Percentiles rank a stretch among this genome's conserved stretches.
Evolutionary conservation across 1,140 invertebrate genomes (phyloP).

Genomic region (Heliothis subflexa): DNA sequence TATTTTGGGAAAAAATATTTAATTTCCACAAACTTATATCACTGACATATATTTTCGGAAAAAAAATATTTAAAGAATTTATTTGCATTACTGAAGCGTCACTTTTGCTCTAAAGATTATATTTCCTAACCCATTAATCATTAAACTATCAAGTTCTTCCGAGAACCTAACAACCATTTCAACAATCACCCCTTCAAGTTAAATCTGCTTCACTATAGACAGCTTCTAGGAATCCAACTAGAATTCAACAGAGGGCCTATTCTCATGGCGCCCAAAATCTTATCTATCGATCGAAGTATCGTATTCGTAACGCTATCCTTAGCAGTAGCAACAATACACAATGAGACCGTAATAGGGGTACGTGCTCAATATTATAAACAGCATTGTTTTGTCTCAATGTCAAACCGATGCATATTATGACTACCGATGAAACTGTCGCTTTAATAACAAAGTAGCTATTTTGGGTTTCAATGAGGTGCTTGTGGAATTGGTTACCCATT

Average conservation of each 20-base stretch:
- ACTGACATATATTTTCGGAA: too few relatives aligned
- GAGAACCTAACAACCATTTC: too few relatives aligned
- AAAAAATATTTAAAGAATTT: too few relatives aligned
- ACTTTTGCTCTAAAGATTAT: too few relatives aligned
- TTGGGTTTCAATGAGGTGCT: background rate
- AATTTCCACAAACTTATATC: too few relatives aligned
- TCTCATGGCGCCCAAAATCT: constrained; percentile 29
- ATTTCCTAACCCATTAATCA: too few relatives aligned
- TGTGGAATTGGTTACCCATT: background rate
- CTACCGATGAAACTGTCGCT: constrained; percentile 47
- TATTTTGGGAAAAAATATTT: too few relatives aligned
- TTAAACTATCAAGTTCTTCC: too few relatives aligned
- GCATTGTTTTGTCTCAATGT: constrained; percentile 61
- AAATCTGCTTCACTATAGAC: background rate
- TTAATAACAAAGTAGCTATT: background rate
- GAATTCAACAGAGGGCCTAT: background rate
- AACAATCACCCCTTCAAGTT: background rate
- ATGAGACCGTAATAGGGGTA: constrained; percentile 25
- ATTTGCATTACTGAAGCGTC: too few relatives aligned
- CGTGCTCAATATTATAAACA: constrained; percentile 61
- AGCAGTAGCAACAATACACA: constrained; percentile 36
- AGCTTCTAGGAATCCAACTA: constrained; percentile 6
- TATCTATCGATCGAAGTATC: constrained; percentile 33
- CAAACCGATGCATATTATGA: constrained; percentile 56
- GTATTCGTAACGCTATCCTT: constrained; percentile 20